These are phyloP conservation scores for Bilobella aurantiaca DNA, from an alignment of 1,140 invertebrate species.

Conservation along the genomic window DNA sequence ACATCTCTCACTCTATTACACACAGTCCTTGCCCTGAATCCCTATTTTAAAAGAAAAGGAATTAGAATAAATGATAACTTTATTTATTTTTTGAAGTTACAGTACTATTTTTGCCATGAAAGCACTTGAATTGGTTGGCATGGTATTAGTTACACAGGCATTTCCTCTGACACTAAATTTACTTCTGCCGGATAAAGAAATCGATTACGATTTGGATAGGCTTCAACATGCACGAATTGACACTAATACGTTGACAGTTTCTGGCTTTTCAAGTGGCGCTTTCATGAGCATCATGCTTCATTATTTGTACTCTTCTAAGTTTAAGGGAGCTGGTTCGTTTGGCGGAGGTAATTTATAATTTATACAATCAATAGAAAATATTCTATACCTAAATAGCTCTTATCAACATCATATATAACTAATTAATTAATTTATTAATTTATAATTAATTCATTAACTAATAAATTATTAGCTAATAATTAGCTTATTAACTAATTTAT, in stretches of 20 bases:
- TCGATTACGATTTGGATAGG: neutral
- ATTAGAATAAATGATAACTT: too few relatives aligned
- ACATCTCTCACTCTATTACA: too few relatives aligned
- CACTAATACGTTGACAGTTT: neutral
- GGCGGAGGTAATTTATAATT: neutral
- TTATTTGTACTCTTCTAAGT: neutral
- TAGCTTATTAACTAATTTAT: neutral
- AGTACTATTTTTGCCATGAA: too few relatives aligned
- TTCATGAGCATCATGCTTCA: neutral
- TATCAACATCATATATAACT: neutral
- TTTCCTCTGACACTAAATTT: too few relatives aligned
- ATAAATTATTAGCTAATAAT: neutral
- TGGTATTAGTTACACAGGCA: too few relatives aligned
- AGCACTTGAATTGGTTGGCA: too few relatives aligned
- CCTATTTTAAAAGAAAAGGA: too few relatives aligned
- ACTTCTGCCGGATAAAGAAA: too few relatives aligned
- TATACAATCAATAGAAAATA: too few relatives aligned
- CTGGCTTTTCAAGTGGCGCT: neutral
- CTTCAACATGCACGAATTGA: neutral
- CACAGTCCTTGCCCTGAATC: too few relatives aligned
- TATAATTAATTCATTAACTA: too few relatives aligned
- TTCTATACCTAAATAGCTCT: neutral
- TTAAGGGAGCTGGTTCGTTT: neutral
- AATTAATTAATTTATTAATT: neutral
- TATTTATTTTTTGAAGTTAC: too few relatives aligned